Base-by-base conservation (phyloP, 1,140 invertebrate species). In the Bombus confusus region DNA sequence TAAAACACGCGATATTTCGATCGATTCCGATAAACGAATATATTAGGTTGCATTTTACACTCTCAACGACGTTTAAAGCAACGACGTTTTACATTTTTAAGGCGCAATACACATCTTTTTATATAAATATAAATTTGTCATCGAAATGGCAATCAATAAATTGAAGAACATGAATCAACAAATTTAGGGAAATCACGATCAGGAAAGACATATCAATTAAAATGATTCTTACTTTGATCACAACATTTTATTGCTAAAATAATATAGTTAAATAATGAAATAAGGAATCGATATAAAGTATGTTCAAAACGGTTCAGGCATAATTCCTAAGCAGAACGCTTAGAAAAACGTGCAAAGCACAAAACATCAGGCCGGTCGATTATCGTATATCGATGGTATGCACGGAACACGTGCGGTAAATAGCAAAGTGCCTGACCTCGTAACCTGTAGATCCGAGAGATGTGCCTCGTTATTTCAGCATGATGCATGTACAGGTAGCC, bases 401-500 rank as follows among this genome's bases (percentile, higher is more conserved):
- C 15, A 25, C 9, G 22, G 62, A 69, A 57, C 74, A 69, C 74
- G 43, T 57, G 81, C 64, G 37, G 39, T 43, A 83, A 77, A 83
- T 83, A 68, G 73, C 81, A 59, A 83, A 83, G 18, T 77, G 37
- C 43, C 43, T 77, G 81, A 69, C 81, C 81, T 28, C 37, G 43
- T 83, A 52, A 77, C 81, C 74, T 41, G 81, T 68, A 77, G 81
- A 77, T 83, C 74, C 37, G 12, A 77, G 74, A 77, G 81, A 77
- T 69, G 43, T 34, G 28, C 47, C 10, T 34, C 3, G 47, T 37
- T 37, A 72, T 72, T 52, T 57, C 34, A 34, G 52, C 31, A 43
- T 41, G 47, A 80, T 72, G 69, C 79, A 81, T 62, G 68, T 10
- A 59, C 37, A 59, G 68, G 37, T 81, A 72, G 47, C 22, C 18